These are phyloP conservation scores for Chrosomus eos DNA, from an alignment of 2,797 vertebrate genomes.

Conservation along the genomic window DNA sequence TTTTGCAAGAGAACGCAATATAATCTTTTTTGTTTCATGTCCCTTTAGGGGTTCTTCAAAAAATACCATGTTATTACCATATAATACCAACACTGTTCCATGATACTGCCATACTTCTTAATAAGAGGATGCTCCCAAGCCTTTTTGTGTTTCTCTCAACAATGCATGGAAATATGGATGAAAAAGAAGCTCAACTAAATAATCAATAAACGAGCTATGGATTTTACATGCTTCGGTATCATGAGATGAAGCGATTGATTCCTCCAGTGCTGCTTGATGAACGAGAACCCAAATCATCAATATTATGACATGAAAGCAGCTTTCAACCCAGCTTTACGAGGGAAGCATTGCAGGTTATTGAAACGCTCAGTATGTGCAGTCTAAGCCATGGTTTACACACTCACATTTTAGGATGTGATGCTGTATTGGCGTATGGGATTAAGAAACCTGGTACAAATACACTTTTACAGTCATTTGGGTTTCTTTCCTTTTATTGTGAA, in stretches of 20 bases:
- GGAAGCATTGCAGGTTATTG: not conserved
- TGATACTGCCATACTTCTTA: not conserved
- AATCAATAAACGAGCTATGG: not conserved
- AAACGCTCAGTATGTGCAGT: not conserved
- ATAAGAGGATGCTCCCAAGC: not conserved
- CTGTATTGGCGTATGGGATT: conserved; percentile 18
- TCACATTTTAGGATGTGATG: conserved; percentile 8
- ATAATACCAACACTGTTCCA: not conserved
- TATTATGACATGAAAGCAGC: not conserved
- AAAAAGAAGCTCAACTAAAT: not conserved
- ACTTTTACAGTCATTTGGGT: not conserved
- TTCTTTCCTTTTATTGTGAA: not conserved
- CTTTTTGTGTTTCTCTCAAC: not conserved
- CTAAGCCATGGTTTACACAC: conserved; percentile 51
- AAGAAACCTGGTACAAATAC: conserved; percentile 18
- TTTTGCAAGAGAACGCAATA: not conserved
- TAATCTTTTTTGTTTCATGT: not conserved
- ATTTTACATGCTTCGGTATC: not conserved
- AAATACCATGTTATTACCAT: not conserved
- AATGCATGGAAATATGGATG: not conserved
- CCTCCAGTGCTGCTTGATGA: not conserved
- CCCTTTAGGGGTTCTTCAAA: not conserved
- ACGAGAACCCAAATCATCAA: not conserved
- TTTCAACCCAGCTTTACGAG: not conserved
- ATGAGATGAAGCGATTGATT: not conserved